These are phyloP conservation scores for Larimichthys crocea DNA, from an alignment of 2,113 vertebrate genomes.

Conservation along the genomic window DNA sequence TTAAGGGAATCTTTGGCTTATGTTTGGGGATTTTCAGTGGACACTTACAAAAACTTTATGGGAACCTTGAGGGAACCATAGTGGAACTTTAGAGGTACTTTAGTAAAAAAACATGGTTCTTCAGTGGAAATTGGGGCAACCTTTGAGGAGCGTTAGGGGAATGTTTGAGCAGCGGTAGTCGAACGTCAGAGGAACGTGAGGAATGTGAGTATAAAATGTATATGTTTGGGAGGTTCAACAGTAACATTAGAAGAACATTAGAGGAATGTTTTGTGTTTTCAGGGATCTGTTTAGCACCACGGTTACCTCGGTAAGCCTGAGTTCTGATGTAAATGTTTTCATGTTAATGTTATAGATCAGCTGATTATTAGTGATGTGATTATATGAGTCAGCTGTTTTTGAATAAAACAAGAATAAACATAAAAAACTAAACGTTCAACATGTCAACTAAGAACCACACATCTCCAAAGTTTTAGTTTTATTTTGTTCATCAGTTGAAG, in stretches of 20 bases:
- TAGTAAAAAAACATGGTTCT: neutral
- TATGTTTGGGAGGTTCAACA: neutral
- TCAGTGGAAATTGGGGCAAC: neutral
- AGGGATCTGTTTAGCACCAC: slow-evolving; percentile 20
- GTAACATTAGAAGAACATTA: neutral
- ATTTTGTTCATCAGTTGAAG: slow-evolving; percentile 12
- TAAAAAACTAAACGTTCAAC: neutral
- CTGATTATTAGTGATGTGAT: neutral
- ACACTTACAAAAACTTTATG: neutral
- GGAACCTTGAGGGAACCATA: neutral
- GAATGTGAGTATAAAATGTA: neutral
- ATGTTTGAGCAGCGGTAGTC: neutral
- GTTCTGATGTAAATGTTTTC: neutral
- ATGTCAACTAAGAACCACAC: too few relatives aligned
- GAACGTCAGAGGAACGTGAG: neutral
- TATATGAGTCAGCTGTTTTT: neutral
- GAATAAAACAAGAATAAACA: neutral
- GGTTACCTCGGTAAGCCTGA: neutral
- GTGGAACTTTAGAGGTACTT: neutral
- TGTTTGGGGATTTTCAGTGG: neutral
- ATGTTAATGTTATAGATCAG: neutral
- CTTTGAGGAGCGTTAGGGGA: neutral
- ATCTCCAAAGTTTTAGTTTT: neutral
- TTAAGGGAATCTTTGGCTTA: neutral
- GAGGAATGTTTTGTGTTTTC: neutral